phyloP scores from a whole-genome alignment of 2,888 invertebrate genomes.

The Petrolisthes manimaculis region DNA sequence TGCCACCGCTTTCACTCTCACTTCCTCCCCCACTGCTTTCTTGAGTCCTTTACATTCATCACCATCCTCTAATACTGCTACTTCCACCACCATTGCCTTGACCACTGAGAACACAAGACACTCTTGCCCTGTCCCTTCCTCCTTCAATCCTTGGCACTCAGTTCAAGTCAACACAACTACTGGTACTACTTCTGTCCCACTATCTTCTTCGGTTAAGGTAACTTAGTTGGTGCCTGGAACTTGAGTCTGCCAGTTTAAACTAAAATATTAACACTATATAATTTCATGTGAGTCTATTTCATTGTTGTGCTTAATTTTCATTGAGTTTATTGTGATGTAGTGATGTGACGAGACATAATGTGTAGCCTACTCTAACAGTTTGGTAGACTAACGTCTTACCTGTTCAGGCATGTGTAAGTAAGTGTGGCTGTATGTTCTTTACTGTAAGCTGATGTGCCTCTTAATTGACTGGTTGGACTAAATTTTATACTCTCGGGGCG shows the following conservation, averaged over 20 bases:
- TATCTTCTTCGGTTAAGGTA: neutral
- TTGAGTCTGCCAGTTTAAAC: neutral
- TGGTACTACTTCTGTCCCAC: neutral
- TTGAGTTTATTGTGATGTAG: neutral
- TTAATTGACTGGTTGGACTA: no score
- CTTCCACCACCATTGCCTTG: neutral
- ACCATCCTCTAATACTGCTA: neutral
- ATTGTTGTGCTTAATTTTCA: neutral
- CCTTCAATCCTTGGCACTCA: neutral
- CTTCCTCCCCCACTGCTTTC: neutral
- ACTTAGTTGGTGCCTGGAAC: neutral
- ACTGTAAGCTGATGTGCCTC: no score
- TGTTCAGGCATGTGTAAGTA: no score
- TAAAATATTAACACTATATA: no score
- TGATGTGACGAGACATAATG: neutral
- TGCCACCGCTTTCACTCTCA: neutral
- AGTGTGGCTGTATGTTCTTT: no score
- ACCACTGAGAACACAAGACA: no score
- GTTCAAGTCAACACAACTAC: neutral
- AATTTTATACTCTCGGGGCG: no score
- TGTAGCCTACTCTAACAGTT: no score
- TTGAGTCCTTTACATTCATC: neutral
- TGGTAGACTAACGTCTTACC: no score
- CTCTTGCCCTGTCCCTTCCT: neutral
- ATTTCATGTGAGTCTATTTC: neutral